Evolutionary conservation across 2,797 vertebrate species (phyloP), one percentile per base, ranked within the genome.

Genomic region (Tamandua tetradactyla): DNA sequence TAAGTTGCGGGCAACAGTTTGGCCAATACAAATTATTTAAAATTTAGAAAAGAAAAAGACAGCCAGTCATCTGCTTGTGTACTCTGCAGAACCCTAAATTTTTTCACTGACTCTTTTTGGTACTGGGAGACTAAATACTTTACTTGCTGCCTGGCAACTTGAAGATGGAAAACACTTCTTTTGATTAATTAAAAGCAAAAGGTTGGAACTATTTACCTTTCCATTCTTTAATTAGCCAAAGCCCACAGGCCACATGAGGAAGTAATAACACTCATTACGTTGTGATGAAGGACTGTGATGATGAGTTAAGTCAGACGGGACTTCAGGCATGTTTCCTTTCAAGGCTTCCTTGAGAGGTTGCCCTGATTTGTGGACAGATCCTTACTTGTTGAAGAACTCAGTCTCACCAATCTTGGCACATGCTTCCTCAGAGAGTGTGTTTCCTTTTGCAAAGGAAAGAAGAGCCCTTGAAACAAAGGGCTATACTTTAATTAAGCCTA

Each of bases 151-250:
- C 69, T 92, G 85, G 94, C 79, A 80, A 93, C 80, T 78, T 5
- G 68, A 7, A 9, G 89, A 30, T 42, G 91, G 97, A 94, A 98
- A 97, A 86, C 89, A 95, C 90, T 96, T 93, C 89, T 95, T 96
- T 95, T 95, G 97, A 64, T 98, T 96, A 97, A 97, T 97, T 97
- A 97, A 96, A 97, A 97, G 95, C 96, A 97, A 97, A 97, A 92
- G 74, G 90, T 95, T 97, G 95, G 92, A 97, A 95, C 96, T 96
- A 92, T 93, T 97, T 92, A 97, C 91, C 95, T 96, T 96, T 96
- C 91, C 96, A 15, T 97, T 98, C 97, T 97, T 97, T 97, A 97
- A 97, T 97, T 97, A 97, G 97, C 96, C 96, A 18, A 95, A 93
- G 94, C 97, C 96, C 88, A 96, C 95, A 97, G 97, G 96, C 86